These are phyloP conservation scores for Bambusicola thoracicus DNA, from an alignment of 2,113 vertebrate species.

Conservation along the genomic window DNA sequence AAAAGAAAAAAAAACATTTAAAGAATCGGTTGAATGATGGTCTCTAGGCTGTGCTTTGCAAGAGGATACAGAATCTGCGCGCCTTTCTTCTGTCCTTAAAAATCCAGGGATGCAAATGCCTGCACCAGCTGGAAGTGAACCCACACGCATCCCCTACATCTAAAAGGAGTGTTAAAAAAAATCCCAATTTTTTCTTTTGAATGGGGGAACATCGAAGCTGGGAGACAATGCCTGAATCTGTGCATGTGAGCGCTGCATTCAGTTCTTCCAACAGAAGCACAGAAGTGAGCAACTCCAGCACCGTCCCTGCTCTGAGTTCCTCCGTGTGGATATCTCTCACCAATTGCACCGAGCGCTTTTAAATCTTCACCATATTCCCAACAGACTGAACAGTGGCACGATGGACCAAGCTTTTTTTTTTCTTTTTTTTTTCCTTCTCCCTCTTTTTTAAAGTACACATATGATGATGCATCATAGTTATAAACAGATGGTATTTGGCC, in stretches of 20 bases:
- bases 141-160: no score
- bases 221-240: slow-evolving; percentile 61
- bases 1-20: background rate
- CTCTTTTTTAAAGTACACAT: slow-evolving; percentile 85
- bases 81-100: slow-evolving; percentile 6
- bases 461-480: slow-evolving; percentile 87
- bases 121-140: background rate
- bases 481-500: slow-evolving; percentile 91
- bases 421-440: background rate
- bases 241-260: slow-evolving; percentile 62
- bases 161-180: background rate
- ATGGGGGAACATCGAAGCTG: background rate
- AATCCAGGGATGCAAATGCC: background rate
- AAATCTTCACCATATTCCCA: slow-evolving; percentile 76
- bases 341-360: slow-evolving; percentile 59
- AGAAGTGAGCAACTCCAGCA: slow-evolving; percentile 60
- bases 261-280: slow-evolving; percentile 59
- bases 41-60: slow-evolving; percentile 43
- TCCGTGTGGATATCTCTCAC: slow-evolving; percentile 55
- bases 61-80: background rate
- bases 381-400: slow-evolving; percentile 82
- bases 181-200: no score
- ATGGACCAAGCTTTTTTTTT: slow-evolving; percentile 82
- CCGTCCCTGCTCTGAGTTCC: slow-evolving; percentile 60
- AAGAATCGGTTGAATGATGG: slow-evolving; percentile 62